A percentile compares a stretch with the other conserved stretches of the same genome.
phyloP scores from a whole-genome alignment of 1,140 invertebrate genomes.

The Trachymyrmex cornetzi region DNA sequence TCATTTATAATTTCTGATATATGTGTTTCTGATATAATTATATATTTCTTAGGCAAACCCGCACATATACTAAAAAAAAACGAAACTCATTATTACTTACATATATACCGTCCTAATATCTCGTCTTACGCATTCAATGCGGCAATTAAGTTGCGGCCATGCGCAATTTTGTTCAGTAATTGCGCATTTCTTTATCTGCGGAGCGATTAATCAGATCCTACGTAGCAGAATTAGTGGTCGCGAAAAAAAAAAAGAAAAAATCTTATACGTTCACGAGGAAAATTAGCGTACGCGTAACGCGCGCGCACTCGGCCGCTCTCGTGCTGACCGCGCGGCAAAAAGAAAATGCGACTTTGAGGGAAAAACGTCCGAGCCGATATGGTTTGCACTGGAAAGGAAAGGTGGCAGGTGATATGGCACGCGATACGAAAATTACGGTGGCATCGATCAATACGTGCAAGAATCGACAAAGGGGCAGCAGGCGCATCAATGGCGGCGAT shows the following conservation, averaged over 20 bases:
- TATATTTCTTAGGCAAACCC: neutral
- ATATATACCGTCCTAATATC: slow-evolving; percentile 23
- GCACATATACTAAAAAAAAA: neutral
- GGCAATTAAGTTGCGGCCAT: slow-evolving; percentile 41
- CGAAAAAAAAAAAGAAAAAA: slow-evolving; percentile 38
- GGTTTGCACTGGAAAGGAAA: slow-evolving; percentile 69
- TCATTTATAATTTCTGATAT: neutral
- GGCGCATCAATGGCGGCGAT: slow-evolving; percentile 50
- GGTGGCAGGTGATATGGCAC: slow-evolving; percentile 74
- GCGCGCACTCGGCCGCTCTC: slow-evolving; percentile 20
- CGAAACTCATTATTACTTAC: neutral
- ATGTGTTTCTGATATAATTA: neutral
- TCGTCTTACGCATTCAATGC: neutral
- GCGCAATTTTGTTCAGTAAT: slow-evolving; percentile 45
- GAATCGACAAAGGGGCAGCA: slow-evolving; percentile 71
- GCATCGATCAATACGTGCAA: slow-evolving; percentile 75
- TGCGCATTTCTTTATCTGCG: slow-evolving; percentile 45
- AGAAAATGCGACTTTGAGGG: slow-evolving; percentile 66
- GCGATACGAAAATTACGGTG: slow-evolving; percentile 77
- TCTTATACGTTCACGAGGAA: slow-evolving; percentile 31
- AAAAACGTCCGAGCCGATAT: slow-evolving; percentile 72
- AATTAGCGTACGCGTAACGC: slow-evolving; percentile 48
- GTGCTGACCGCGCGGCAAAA: slow-evolving; percentile 39
- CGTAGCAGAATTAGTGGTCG: slow-evolving; percentile 37
- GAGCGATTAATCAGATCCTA: slow-evolving; percentile 47